phyloP scores from a whole-genome alignment of 2,888 invertebrate genomes.

The Hemicrepidius hirtus region DNA sequence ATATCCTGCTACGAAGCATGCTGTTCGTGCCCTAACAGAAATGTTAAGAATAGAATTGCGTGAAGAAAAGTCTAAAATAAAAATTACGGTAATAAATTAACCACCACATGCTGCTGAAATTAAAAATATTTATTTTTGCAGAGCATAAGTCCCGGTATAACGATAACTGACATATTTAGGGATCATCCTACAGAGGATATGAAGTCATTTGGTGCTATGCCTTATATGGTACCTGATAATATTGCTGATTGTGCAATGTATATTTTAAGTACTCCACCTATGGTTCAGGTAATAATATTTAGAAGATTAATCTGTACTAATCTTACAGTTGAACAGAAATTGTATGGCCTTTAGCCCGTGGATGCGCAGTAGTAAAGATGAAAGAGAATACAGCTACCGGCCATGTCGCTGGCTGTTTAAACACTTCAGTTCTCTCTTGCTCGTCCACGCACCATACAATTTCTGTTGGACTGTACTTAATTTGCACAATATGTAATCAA shows the following conservation, averaged over 20 bases:
- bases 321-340: no score
- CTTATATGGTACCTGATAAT: slow-evolving; percentile 39
- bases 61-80: slow-evolving; percentile 45
- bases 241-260: slow-evolving; percentile 42
- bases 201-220: slow-evolving; percentile 24
- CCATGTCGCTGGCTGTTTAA: no score
- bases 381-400: no score
- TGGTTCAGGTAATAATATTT: slow-evolving; percentile 35
- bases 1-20: slow-evolving; percentile 42
- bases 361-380: no score
- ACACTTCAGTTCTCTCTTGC: no score
- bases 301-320: no score
- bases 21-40: slow-evolving; percentile 35
- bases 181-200: slow-evolving; percentile 37
- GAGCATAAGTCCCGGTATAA: slow-evolving; percentile 44
- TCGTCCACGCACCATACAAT: no score
- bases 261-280: slow-evolving; percentile 42
- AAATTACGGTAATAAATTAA: slow-evolving; percentile 33
- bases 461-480: no score
- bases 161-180: slow-evolving; percentile 42
- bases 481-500: no score
- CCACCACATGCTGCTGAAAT: background rate
- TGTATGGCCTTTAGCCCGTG: no score
- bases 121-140: slow-evolving; percentile 15
- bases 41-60: slow-evolving; percentile 33